Base-by-base conservation (phyloP, 2,888 invertebrate species). In the Erebia aethiops region DNA sequence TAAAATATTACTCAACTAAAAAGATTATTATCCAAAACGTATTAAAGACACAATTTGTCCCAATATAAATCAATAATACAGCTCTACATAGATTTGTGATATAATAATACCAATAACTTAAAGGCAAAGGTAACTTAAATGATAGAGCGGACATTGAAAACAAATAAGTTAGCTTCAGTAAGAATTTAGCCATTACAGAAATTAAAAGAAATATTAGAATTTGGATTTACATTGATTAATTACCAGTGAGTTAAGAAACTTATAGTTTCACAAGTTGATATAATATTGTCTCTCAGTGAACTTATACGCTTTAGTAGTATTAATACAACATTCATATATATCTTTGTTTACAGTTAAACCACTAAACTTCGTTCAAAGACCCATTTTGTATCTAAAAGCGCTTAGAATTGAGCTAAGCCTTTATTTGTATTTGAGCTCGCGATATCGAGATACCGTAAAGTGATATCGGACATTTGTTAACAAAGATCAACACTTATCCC, bases 381-480 rank as follows among this genome's bases (percentile, higher is more conserved):
- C 49, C 35, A 64, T 64, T 64, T 52, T 64, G 18, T 65, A 43
- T 65, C 41, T 43, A 54, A 65, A 65, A 65, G 54, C 52, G 54
- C 18, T 18, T 54, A 54, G 54, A 54, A 43, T 56, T n/a, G 54
- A 65, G 43, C 41, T 65, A 43, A 65, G 65, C 54, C 18, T 65
- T 35, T 56, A 65, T 54, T 65, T 54, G 54, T 65, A 21, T 52
- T 65, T 65, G 8, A 51, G 49, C 10, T 21, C 21, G 51, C 64
- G 54, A 56, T 43, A 54, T 43, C 65, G 13, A 56, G 65, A 65
- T 65, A 65, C 54, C 65, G 56, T 54, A 56, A 65, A 65, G 65
- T 56, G 65, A 43, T 65, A 65, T 65, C 43, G 65, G 54, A 65
- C 65, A 65, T 65, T 65, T 65, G 65, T 65, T 65, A 65, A 54